phyloP scores from a whole-genome alignment of 2,113 vertebrate species.

The Paramormyrops kingsleyae region DNA sequence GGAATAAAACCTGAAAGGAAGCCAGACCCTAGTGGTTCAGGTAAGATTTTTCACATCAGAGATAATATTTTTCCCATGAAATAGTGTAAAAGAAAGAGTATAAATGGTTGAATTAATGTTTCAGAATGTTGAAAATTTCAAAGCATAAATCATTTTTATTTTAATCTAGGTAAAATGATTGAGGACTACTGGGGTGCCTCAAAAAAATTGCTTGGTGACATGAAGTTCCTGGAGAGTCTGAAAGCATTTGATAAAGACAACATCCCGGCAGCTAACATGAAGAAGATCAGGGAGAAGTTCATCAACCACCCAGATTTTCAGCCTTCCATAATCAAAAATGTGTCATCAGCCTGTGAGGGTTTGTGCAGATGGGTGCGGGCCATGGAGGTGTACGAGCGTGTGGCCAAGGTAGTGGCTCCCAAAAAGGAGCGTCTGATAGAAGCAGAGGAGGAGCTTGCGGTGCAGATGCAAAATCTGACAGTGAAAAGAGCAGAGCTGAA shows the following conservation, averaged over 20 bases:
- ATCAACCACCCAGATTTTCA: constrained; percentile 79
- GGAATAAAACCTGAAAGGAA: constrained; percentile 79
- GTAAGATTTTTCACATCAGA: constrained; percentile 44
- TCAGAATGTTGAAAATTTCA: neutral
- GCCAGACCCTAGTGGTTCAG: constrained; percentile 76
- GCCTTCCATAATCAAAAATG: constrained; percentile 76
- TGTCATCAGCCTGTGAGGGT: constrained; percentile 86
- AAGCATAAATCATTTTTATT: constrained; percentile 2
- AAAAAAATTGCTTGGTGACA: constrained; percentile 78
- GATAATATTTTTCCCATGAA: neutral
- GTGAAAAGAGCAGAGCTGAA: constrained; percentile 78
- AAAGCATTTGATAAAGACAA: constrained; percentile 81
- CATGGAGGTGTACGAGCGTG: constrained; percentile 82
- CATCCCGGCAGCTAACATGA: constrained; percentile 68
- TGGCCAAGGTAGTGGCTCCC: constrained; percentile 81
- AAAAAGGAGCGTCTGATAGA: constrained; percentile 68
- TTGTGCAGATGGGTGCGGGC: constrained; percentile 89
- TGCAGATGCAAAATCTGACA: constrained; percentile 71
- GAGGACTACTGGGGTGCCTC: constrained; percentile 87
- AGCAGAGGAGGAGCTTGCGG: constrained; percentile 62
- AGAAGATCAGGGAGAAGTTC: constrained; percentile 79
- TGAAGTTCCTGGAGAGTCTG: constrained; percentile 83
- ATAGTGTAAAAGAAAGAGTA: neutral
- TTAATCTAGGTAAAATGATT: constrained; percentile 78
- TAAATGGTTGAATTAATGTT: neutral